Base-by-base conservation (phyloP, 2,113 vertebrate genomes). In the Xiphophorus maculatus region DNA sequence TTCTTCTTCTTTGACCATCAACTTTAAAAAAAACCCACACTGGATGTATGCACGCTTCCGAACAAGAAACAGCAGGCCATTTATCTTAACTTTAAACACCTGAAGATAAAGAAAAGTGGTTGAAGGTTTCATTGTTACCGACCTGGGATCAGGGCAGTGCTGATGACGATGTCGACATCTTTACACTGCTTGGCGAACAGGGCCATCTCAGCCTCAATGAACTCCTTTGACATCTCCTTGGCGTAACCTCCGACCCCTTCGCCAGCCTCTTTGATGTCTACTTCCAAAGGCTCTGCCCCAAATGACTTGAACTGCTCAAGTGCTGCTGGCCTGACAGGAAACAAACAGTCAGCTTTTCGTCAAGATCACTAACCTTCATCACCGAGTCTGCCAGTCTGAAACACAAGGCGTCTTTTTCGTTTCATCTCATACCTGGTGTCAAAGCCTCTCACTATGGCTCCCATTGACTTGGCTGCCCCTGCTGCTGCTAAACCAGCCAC, bases 391-490 rank as follows among this genome's bases (percentile, higher is more conserved):
- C 13, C 15, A 19, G n/a, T 14, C 22, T 40, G 0, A 48, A 14
- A 51, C 14, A 8, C 15, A 5, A 17, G 29, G 27, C 28, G 27
- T 17, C 22, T 13, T 14, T 15, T 4, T n/a, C 9, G 28, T 44
- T 4, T 14, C 7, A 28, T 68, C 69, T 35, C 0, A 32, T 88
- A 96, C 94, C 94, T 94, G 33, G 92, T 95, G 80, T 95, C 94
- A 92, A 96, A 96, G 66, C 94, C 94, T 83, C 92, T 84, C 58
- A 96, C 95, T 28, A 94, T 93, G 88, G 95, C 95, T 87, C 93
- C 94, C 93, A 96, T 96, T 1, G 94, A 95, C 90, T 95, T 96
- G 68, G 95, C 96, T 84, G 95, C 90, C 75, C 94, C 95, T 60
- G 95, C 95, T 74, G 95, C 95, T 73, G 94, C 92, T 72, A 96